phyloP scores from a whole-genome alignment of 2,113 vertebrate genomes.

The Pterocles gutturalis region DNA sequence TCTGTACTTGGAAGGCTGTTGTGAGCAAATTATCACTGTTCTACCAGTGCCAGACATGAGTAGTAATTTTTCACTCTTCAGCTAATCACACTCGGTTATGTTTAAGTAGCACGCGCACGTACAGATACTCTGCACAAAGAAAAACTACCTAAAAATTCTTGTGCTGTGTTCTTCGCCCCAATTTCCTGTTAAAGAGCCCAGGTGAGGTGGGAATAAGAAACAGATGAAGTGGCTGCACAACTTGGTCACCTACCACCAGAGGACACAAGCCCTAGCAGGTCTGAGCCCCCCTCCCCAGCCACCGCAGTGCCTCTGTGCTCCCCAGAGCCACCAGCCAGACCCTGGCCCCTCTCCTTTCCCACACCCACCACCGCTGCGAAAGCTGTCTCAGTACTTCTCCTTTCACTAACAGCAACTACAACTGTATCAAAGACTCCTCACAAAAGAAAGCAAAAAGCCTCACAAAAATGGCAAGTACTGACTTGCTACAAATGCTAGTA shows the following conservation, averaged over 20 bases:
- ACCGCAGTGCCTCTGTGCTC: background rate
- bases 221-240: background rate
- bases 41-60: background rate
- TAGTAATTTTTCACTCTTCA: background rate
- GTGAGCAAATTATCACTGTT: background rate
- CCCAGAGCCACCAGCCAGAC: background rate
- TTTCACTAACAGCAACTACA: background rate
- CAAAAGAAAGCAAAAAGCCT: background rate
- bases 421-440: background rate
- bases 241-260: background rate
- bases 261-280: background rate
- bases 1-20: background rate
- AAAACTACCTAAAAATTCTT: background rate
- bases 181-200: background rate
- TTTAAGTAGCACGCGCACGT: background rate
- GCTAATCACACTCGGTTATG: background rate
- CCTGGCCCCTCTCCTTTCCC: background rate
- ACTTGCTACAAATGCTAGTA: background rate
- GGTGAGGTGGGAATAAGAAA: background rate
- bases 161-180: background rate
- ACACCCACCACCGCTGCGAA: background rate
- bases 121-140: background rate
- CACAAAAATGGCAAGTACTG: background rate
- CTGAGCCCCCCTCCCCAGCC: background rate
- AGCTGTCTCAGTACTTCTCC: background rate